These are phyloP conservation scores for Eilema sororculum DNA, from an alignment of 2,888 invertebrate species.

Conservation along the genomic window DNA sequence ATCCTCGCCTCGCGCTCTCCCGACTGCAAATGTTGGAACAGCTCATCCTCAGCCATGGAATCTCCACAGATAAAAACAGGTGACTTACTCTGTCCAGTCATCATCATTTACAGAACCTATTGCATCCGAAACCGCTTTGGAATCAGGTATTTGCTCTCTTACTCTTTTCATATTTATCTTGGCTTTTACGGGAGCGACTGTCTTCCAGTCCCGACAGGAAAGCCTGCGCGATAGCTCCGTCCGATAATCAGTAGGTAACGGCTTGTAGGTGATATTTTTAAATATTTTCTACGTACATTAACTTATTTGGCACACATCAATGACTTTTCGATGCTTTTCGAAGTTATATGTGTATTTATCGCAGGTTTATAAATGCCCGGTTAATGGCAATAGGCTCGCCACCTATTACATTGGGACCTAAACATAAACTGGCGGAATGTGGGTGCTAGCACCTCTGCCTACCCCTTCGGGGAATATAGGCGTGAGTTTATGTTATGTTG, in stretches of 20 bases:
- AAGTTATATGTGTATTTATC: too few species aligned
- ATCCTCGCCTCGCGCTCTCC: conserved; percentile 94
- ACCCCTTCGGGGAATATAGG: too few species aligned
- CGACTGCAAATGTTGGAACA: conserved; percentile 96
- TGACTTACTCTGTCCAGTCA: conserved; percentile 56
- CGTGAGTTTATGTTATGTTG: too few species aligned
- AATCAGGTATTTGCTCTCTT: not conserved
- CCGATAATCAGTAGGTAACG: not conserved
- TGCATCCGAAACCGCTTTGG: not conserved
- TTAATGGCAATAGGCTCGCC: too few species aligned
- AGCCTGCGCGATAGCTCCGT: not conserved
- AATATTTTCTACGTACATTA: not conserved
- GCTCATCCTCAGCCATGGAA: conserved; percentile 93
- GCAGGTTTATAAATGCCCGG: too few species aligned
- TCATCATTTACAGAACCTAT: too few species aligned
- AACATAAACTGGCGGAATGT: too few species aligned
- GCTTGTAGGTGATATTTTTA: too few species aligned
- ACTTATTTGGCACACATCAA: too few species aligned
- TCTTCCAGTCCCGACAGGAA: not conserved
- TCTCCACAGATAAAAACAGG: conserved; percentile 95
- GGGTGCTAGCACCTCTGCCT: too few species aligned
- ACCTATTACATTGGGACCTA: too few species aligned
- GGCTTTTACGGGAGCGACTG: not conserved
- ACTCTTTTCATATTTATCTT: not conserved
- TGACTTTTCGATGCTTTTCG: too few species aligned